phyloP scores from a whole-genome alignment of 2,113 vertebrate genomes.

The Lagenorhynchus albirostris region DNA sequence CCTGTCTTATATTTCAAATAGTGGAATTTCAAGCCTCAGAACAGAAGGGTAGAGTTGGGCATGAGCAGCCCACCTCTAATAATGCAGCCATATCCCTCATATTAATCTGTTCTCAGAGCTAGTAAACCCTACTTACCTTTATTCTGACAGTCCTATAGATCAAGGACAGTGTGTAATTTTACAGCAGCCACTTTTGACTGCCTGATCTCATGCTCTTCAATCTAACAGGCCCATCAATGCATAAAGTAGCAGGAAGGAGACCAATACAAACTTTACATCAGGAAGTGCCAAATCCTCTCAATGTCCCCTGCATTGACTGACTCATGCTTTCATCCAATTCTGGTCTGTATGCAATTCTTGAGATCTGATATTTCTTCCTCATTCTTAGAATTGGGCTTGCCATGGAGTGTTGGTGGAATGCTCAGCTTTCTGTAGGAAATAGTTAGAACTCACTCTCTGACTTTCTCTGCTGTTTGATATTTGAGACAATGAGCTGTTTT shows the following conservation, averaged over 20 bases:
- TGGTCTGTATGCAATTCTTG: background rate
- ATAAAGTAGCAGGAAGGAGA: background rate
- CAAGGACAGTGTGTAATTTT: background rate
- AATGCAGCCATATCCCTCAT: background rate
- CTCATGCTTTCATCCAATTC: background rate
- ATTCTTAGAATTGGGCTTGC: background rate
- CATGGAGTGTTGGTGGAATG: background rate
- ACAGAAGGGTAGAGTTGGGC: background rate
- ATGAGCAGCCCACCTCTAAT: background rate
- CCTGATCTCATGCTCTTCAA: background rate
- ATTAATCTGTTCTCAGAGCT: background rate
- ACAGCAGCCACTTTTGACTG: background rate
- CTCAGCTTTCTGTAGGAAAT: background rate
- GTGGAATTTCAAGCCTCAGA: background rate
- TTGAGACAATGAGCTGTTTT: background rate
- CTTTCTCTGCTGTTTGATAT: background rate
- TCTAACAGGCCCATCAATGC: background rate
- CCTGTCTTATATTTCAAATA: conserved; percentile 9
- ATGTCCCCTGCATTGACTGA: background rate
- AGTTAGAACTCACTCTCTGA: background rate
- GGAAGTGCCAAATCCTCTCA: background rate
- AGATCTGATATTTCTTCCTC: background rate
- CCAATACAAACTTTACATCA: background rate
- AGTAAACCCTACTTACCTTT: background rate
- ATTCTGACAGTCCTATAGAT: background rate